These are phyloP conservation scores for Alauda arvensis DNA, from an alignment of 2,797 vertebrate species.

Conservation along the genomic window DNA sequence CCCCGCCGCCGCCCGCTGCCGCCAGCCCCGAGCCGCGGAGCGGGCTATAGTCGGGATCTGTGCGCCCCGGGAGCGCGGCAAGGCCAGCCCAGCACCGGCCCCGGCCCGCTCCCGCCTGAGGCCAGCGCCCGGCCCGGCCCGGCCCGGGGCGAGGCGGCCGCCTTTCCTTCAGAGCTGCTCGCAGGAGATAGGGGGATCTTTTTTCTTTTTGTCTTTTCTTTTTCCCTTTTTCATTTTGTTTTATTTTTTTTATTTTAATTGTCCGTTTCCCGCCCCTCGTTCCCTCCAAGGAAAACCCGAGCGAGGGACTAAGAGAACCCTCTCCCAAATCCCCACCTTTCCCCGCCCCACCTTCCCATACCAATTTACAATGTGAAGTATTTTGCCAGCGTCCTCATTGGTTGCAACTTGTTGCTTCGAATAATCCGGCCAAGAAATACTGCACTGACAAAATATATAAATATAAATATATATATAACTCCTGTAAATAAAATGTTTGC, in stretches of 20 bases:
- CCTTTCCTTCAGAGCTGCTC: neutral
- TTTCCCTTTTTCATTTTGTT: neutral
- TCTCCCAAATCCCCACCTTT: neutral
- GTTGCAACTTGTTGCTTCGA: conserved; percentile 67
- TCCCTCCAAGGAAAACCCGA: neutral
- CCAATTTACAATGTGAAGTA: conserved; percentile 53
- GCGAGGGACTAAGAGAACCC: neutral
- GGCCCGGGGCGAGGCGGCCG: neutral
- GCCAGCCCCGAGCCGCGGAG: conserved; percentile 2
- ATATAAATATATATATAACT: conserved; percentile 27
- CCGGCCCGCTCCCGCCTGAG: neutral
- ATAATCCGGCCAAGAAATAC: conserved; percentile 56
- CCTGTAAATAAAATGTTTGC: conserved; percentile 96
- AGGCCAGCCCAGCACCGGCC: neutral
- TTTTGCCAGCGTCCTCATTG: conserved; percentile 19
- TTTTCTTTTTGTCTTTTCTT: neutral
- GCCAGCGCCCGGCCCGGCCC: neutral
- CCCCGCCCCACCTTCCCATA: neutral
- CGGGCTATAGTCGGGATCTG: conserved; percentile 9
- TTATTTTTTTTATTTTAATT: neutral
- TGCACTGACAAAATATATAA: conserved; percentile 76
- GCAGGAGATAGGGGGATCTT: neutral
- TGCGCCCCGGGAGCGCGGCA: neutral
- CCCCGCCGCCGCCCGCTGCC: neutral
- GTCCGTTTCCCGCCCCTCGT: neutral